A percentile compares a stretch with the other conserved stretches of the same genome.
These are phyloP conservation scores for Cryptoblepharus egeriae DNA, from an alignment of 2,797 vertebrate species.

Conservation along the genomic window DNA sequence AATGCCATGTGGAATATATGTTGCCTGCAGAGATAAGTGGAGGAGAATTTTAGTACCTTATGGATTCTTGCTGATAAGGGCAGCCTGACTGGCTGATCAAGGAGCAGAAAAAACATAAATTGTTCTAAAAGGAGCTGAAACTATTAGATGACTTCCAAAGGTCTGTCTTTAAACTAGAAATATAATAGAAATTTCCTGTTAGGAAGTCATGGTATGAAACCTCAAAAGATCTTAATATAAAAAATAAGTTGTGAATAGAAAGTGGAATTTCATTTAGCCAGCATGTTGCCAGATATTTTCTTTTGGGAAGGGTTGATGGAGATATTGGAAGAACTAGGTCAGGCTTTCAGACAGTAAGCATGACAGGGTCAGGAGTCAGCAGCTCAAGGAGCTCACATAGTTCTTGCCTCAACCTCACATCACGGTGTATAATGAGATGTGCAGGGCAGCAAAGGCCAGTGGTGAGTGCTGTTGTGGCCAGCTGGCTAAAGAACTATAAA, in stretches of 20 bases:
- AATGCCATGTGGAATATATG: constrained; percentile 8
- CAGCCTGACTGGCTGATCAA: constrained; percentile 10
- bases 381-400: neutral
- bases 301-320: constrained; percentile 3
- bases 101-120: neutral
- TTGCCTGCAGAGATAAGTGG: constrained; percentile 8
- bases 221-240: neutral
- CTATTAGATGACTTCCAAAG: constrained; percentile 9
- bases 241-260: neutral
- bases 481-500: neutral
- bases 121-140: neutral
- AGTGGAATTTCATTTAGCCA: neutral
- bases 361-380: neutral
- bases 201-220: neutral
- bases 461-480: neutral
- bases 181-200: neutral
- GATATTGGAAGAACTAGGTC: neutral
- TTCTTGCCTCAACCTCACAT: neutral
- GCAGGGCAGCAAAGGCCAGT: neutral
- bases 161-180: constrained; percentile 15
- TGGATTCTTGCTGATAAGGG: constrained; percentile 6
- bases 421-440: neutral
- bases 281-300: constrained; percentile 6
- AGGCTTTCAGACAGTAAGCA: neutral
- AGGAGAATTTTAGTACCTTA: constrained; percentile 16